Conservation (phyloP, 2,797 vertebrate genomes). For the Columba guinea region DNA sequence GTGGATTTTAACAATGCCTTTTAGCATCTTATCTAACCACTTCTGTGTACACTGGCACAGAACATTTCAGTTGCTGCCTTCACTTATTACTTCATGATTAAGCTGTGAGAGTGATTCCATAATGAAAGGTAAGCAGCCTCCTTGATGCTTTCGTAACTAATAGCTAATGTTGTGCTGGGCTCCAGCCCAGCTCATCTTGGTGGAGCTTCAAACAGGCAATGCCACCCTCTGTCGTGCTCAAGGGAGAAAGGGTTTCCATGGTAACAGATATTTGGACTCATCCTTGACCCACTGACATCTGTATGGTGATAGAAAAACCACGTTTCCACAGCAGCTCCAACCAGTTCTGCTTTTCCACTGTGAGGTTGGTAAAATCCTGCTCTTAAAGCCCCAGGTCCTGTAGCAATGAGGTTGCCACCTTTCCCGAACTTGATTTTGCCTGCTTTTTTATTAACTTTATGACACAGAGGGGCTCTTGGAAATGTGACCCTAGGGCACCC, state of each 20-base stretch:
- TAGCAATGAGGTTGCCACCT: neutral
- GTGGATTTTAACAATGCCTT: neutral
- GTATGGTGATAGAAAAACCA: neutral
- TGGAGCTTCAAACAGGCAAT: neutral
- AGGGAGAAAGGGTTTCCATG: neutral
- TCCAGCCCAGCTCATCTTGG: neutral
- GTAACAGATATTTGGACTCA: neutral
- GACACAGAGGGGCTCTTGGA: neutral
- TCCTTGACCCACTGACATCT: neutral
- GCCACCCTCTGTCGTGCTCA: neutral
- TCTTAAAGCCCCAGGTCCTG: neutral
- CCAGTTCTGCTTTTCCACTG: neutral
- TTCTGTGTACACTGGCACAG: neutral
- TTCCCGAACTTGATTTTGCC: neutral
- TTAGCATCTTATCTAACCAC: neutral
- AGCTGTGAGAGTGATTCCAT: neutral
- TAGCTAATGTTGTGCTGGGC: rapidly evolving
- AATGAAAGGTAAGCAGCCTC: neutral
- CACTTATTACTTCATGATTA: neutral
- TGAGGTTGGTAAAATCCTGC: neutral
- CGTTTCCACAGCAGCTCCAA: neutral
- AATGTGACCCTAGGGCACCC: neutral
- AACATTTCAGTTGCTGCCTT: neutral
- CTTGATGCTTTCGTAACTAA: neutral
- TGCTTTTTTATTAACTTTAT: neutral